Conservation (phyloP, 2,113 vertebrate genomes). For the Rhinoderma darwinii region DNA sequence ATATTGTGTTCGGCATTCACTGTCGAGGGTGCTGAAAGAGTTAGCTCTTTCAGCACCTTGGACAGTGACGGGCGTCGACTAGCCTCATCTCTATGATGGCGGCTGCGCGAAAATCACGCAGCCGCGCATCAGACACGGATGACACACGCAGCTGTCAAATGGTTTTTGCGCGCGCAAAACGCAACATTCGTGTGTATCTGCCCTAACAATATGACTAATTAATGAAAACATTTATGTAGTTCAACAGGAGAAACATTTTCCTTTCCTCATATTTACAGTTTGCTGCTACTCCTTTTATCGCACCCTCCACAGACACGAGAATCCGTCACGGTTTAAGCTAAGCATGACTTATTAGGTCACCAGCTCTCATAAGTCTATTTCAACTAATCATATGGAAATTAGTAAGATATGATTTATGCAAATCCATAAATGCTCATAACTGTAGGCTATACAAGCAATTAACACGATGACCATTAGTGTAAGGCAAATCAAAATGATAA, state of each 20-base stretch:
- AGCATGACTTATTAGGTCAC: constrained; percentile 41
- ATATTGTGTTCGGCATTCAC: too few relatives aligned
- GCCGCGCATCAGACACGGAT: too few relatives aligned
- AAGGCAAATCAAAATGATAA: constrained; percentile 32
- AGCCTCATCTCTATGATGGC: too few relatives aligned
- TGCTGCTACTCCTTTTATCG: background rate
- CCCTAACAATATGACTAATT: too few relatives aligned
- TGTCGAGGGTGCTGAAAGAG: too few relatives aligned
- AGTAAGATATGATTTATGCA: constrained; percentile 32
- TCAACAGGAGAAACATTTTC: background rate
- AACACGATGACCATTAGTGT: constrained; percentile 45
- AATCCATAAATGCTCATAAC: constrained; percentile 34
- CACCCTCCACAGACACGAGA: background rate
- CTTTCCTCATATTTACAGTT: background rate
- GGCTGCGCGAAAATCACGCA: too few relatives aligned
- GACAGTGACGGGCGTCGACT: too few relatives aligned
- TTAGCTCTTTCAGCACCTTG: too few relatives aligned
- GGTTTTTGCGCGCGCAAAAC: too few relatives aligned
- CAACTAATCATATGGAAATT: constrained; percentile 41
- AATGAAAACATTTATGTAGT: background rate
- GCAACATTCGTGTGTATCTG: too few relatives aligned
- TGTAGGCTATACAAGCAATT: constrained; percentile 47
- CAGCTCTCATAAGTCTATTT: constrained; percentile 20
- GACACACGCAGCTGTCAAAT: too few relatives aligned
- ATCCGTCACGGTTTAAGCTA: constrained; percentile 22